Base-by-base conservation (phyloP, 2,113 vertebrate species). In the Cisticola juncidis region DNA sequence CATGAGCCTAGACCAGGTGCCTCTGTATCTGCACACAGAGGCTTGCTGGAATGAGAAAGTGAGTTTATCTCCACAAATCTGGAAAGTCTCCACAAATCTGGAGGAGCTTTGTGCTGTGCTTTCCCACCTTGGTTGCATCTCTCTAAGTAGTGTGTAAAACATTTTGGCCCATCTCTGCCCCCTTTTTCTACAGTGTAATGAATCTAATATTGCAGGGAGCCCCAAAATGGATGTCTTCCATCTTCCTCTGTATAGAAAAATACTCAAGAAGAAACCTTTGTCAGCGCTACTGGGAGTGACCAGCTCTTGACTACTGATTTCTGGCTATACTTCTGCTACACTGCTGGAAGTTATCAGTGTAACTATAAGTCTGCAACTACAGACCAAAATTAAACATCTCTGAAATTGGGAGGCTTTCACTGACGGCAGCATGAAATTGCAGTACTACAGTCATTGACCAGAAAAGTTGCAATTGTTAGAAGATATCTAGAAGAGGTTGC, bases 341-440 rank as follows among this genome's bases (percentile, higher is more conserved):
- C 25, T 86, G 26, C n/a, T 29, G 26, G 18, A 74, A 84, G 14
- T 44, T 64, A 70, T 1, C 47, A 17, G 28, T 5, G 6, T 50
- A 57, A 70, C 47, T 42, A 19, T 21, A 71, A 10, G 35, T 62
- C 69, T 70, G 25, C 60, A 66, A 33, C 72, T 84, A 45, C 69
- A 70, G 28, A 80, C 56, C 21, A 21, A 17, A 38, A 12, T 57
- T 42, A 45, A 90, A 33, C 3, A 12, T 16, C 3, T 3, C 45
- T 77, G 80, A 86, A 90, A 61, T 12, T 28, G 33, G 35, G 70
- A 56, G 21, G 24, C 18, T 78, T 81, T 60, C 65, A 54, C 22
- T 1, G 0, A 33, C 1, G 2, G 33, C 14, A 29, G 21, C 8
- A 19, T 1, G 2, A 64, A 50, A 56, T 42, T 54, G 29, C 61